Evolutionary conservation across 2,113 vertebrate genomes (phyloP).

Genomic region (Cyanoramphus novaezelandiae): DNA sequence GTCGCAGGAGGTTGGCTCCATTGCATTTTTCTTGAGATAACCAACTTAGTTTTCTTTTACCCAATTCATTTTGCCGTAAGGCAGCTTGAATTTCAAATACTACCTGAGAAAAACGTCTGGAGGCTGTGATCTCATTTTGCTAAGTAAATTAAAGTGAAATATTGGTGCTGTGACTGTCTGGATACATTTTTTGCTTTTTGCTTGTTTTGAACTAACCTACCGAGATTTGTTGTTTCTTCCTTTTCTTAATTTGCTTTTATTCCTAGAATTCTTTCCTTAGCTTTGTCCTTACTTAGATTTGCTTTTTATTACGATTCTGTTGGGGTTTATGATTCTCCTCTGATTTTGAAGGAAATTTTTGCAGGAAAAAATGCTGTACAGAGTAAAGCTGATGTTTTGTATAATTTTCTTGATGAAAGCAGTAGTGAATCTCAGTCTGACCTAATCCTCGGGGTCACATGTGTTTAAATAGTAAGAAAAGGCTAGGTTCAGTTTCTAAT

Average conservation of each 20-base stretch:
- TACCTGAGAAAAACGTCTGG: background rate
- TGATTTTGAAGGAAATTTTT: background rate
- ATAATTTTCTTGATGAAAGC: background rate
- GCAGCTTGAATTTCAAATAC: background rate
- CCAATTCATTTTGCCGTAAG: background rate
- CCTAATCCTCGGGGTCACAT: background rate
- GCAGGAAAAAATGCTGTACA: background rate
- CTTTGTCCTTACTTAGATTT: background rate
- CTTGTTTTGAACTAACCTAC: background rate
- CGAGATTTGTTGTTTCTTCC: background rate
- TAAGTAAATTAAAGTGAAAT: background rate
- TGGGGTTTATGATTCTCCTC: background rate
- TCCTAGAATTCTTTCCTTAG: background rate
- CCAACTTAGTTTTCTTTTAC: background rate
- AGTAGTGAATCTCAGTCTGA: background rate
- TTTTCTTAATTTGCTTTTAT: background rate
- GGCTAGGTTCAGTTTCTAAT: background rate
- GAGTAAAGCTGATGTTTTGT: background rate
- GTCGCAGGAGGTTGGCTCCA: background rate
- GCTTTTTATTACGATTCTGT: background rate
- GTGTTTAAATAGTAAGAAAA: background rate
- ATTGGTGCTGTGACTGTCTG: background rate
- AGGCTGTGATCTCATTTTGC: background rate
- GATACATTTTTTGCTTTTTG: background rate
- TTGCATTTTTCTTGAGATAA: background rate